These are phyloP conservation scores for Scopus umbretta DNA, from an alignment of 2,113 vertebrate species.

Conservation along the genomic window DNA sequence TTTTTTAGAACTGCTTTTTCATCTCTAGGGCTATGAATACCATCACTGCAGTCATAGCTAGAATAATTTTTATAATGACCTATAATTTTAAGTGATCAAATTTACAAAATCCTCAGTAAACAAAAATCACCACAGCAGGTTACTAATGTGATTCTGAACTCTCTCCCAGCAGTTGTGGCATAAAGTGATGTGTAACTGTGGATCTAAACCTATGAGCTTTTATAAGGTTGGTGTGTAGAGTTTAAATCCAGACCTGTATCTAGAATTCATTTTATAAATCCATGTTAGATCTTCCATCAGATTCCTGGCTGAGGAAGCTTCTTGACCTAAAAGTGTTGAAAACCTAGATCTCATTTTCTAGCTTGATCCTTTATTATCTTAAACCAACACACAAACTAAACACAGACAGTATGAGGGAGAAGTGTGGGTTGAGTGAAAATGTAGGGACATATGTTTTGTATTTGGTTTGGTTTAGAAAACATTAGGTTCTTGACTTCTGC, in stretches of 20 bases:
- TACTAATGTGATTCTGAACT: neutral
- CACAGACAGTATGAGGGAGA: neutral
- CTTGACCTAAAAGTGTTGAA: neutral
- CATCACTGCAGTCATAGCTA: neutral
- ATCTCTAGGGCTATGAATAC: neutral
- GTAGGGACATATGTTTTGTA: neutral
- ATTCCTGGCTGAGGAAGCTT: neutral
- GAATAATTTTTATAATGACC: neutral
- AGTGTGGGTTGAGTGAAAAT: neutral
- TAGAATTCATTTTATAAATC: neutral
- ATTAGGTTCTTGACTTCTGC: neutral
- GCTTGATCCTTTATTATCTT: rapidly evolving
- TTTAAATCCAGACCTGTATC: neutral
- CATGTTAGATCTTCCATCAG: neutral
- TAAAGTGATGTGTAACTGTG: neutral
- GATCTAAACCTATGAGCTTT: neutral
- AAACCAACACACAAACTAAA: neutral
- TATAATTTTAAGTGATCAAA: neutral
- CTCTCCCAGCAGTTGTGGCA: neutral
- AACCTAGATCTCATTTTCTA: neutral
- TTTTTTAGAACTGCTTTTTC: neutral
- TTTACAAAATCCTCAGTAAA: neutral
- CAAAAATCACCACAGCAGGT: neutral
- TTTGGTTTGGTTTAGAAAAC: neutral
- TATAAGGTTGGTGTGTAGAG: neutral